phyloP scores from a whole-genome alignment of 1,140 invertebrate genomes.

The Drosophila takahashii region DNA sequence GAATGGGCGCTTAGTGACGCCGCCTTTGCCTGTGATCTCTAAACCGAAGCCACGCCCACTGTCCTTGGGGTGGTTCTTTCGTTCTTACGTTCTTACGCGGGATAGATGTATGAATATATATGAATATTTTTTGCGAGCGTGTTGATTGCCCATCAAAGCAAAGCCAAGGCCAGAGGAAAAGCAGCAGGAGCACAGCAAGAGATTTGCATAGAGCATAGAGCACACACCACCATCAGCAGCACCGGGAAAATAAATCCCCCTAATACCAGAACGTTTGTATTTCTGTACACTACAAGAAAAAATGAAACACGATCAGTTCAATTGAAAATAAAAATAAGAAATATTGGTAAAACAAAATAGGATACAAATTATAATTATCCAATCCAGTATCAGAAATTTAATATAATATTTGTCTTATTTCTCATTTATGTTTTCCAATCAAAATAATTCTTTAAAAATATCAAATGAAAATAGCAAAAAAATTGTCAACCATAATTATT shows the following conservation, averaged over 20 bases:
- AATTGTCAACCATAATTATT: no score
- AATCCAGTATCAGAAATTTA: no score
- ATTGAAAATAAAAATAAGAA: no score
- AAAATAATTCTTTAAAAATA: no score
- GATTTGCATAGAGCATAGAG: constrained; percentile 72
- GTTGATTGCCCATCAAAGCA: constrained; percentile 78
- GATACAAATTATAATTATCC: no score
- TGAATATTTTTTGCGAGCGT: constrained; percentile 53
- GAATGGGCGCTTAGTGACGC: constrained; percentile 59
- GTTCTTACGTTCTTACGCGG: no score
- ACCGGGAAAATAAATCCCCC: constrained; percentile 14
- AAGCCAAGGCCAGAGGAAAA: constrained; percentile 40
- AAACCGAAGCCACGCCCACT: constrained; percentile 50
- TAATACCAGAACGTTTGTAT: constrained; percentile 40
- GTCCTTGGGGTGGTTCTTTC: constrained; percentile 25
- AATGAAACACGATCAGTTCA: not conserved
- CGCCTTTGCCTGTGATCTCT: constrained; percentile 65
- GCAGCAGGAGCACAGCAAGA: constrained; percentile 53
- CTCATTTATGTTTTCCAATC: no score
- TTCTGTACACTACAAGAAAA: not conserved
- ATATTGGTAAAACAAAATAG: no score
- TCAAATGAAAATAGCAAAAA: no score
- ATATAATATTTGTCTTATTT: no score
- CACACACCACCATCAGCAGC: constrained; percentile 2
- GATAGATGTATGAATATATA: constrained; percentile 1